phyloP scores from a whole-genome alignment of 2,888 invertebrate species.

The Dynastes tityus region DNA sequence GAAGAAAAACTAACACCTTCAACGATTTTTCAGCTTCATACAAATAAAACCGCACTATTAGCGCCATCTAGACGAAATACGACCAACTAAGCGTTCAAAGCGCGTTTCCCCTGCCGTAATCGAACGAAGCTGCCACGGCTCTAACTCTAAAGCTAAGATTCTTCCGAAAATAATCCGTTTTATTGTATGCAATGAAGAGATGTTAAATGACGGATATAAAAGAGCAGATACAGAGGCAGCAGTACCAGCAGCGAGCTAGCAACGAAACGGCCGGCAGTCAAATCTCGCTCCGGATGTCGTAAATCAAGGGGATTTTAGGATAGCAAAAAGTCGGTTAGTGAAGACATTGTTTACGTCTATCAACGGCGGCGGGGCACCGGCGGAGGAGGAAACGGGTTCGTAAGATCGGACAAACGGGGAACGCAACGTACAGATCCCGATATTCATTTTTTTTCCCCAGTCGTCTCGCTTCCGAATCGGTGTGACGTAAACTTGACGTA shows the following conservation, averaged over 20 bases:
- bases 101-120: neutral
- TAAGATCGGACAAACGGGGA: neutral
- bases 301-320: conserved; percentile 61
- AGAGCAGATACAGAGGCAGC: conserved; percentile 52
- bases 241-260: conserved; percentile 32
- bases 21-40: too few relatives aligned
- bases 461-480: too few relatives aligned
- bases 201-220: conserved; percentile 54
- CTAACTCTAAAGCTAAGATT: conserved; percentile 20
- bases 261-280: conserved; percentile 48
- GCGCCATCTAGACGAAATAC: neutral
- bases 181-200: conserved; percentile 53
- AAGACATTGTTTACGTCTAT: conserved; percentile 64
- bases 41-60: neutral
- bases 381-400: conserved; percentile 36
- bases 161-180: conserved; percentile 53
- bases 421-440: neutral
- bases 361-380: conserved; percentile 51
- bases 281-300: conserved; percentile 59
- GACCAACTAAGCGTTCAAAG: neutral
- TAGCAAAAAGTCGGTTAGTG: conserved; percentile 60
- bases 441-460: neutral
- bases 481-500: too few relatives aligned
- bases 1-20: too few relatives aligned
- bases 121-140: neutral